Percentiles rank a stretch among this genome's conserved stretches.
phyloP scores from a whole-genome alignment of 2,113 vertebrate species.

The Paramormyrops kingsleyae region DNA sequence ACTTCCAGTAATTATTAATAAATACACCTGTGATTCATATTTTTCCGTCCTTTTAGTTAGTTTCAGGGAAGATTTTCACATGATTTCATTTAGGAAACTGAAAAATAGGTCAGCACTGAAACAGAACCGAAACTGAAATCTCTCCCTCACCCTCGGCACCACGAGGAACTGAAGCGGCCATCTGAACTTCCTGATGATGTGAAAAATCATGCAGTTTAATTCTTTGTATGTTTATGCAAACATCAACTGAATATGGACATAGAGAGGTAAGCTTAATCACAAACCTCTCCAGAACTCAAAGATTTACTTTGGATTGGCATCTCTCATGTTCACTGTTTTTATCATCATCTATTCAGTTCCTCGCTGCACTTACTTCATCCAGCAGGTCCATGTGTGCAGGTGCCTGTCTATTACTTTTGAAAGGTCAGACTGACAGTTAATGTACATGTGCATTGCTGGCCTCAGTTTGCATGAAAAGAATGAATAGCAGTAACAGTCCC shows the following conservation, averaged over 20 bases:
- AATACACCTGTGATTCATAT: not conserved
- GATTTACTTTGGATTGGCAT: not conserved
- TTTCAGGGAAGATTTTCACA: not conserved
- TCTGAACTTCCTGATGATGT: not conserved
- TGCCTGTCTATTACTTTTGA: not conserved
- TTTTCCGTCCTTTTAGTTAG: not conserved
- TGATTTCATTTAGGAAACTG: not conserved
- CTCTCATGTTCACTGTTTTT: not conserved
- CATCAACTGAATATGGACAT: not conserved
- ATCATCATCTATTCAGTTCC: not conserved
- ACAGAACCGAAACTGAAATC: not conserved
- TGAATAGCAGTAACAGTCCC: conserved; percentile 35
- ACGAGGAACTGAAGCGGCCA: not conserved
- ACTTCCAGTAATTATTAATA: not conserved
- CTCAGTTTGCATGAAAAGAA: not conserved
- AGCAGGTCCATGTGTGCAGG: not conserved
- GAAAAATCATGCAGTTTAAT: not conserved
- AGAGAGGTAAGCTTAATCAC: not conserved
- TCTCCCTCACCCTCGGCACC: not conserved
- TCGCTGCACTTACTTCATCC: not conserved
- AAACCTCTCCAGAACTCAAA: not conserved
- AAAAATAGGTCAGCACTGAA: not conserved
- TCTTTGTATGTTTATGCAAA: not conserved
- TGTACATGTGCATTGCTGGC: not conserved
- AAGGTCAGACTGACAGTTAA: not conserved